Percentiles rank a stretch among this genome's conserved stretches.
Conservation (phyloP, 2,113 vertebrate genomes). For the Strix uralensis region DNA sequence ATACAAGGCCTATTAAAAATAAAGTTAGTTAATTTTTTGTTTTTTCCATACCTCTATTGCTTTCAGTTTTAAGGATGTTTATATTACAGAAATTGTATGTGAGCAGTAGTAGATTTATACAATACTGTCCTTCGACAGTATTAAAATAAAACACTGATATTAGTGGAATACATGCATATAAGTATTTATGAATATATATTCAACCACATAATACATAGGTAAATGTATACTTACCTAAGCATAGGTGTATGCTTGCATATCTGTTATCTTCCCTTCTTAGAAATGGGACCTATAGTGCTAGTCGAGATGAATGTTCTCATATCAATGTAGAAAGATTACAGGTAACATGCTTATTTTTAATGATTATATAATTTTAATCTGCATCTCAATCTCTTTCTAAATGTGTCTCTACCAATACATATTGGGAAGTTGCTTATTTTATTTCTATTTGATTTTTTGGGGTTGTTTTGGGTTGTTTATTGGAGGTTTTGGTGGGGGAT, state of each 20-base stretch:
- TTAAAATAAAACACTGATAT: background rate
- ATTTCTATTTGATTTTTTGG: background rate
- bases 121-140: background rate
- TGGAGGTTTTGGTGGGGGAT: background rate
- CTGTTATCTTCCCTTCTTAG: background rate
- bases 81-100: background rate
- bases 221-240: background rate
- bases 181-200: background rate
- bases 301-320: background rate
- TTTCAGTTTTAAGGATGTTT: background rate
- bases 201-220: background rate
- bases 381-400: background rate
- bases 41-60: background rate
- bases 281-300: background rate
- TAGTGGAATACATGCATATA: background rate
- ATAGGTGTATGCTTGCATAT: background rate
- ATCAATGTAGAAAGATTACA: background rate
- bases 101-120: background rate
- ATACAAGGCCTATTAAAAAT: background rate
- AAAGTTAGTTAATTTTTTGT: background rate
- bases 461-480: background rate
- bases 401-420: background rate
- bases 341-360: background rate
- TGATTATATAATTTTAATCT: background rate
- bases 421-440: background rate